Conservation (phyloP, 2,797 vertebrate genomes). For the Heteromormyrus szaboi region DNA sequence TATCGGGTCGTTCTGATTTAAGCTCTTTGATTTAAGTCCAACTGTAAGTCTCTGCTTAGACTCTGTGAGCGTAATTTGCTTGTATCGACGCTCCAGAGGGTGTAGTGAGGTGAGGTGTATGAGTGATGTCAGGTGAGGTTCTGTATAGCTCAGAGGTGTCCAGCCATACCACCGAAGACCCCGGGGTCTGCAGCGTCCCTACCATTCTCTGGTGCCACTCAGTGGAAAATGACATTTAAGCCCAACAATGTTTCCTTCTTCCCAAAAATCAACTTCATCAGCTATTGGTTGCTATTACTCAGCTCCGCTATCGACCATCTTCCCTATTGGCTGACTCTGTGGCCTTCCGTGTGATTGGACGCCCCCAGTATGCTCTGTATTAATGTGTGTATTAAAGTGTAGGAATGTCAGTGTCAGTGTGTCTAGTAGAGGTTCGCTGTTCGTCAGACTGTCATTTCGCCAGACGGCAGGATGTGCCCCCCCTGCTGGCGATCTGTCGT, state of each 20-base stretch:
- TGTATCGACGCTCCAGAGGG: neutral
- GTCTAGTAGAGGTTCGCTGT: neutral
- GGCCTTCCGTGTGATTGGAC: neutral
- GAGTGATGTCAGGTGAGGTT: neutral
- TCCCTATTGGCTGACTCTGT: neutral
- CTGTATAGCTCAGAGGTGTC: neutral
- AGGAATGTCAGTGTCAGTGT: neutral
- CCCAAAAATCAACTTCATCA: neutral
- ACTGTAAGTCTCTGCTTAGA: neutral
- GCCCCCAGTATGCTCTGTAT: neutral
- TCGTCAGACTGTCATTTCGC: neutral
- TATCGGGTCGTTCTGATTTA: neutral
- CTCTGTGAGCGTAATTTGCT: neutral
- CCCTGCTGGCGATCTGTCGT: neutral
- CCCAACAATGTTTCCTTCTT: neutral
- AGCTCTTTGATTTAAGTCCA: neutral
- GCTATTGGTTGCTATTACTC: neutral
- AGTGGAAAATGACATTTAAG: neutral
- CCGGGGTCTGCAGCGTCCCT: neutral
- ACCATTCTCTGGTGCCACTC: neutral
- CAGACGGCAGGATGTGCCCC: neutral
- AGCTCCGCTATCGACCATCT: neutral
- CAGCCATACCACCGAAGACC: neutral
- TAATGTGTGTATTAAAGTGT: neutral
- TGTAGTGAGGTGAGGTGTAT: neutral